phyloP scores from a whole-genome alignment of 1,140 invertebrate genomes.

The Ceratina calcarata region DNA sequence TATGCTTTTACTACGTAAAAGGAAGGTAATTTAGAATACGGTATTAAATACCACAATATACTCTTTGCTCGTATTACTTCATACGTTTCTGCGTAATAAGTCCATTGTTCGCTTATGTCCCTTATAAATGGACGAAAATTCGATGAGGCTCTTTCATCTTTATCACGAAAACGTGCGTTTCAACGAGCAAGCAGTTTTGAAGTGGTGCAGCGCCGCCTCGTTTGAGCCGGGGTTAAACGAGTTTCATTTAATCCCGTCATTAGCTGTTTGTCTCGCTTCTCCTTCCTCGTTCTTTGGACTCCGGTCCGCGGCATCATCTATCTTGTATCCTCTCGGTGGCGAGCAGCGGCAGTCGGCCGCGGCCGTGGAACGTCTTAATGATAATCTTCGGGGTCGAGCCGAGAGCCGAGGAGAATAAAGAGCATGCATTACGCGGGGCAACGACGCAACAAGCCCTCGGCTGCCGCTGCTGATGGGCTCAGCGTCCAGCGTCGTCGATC shows the following conservation, averaged over 20 bases:
- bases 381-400: slow-evolving; percentile 56
- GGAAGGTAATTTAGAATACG: no score
- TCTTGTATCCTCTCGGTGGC: slow-evolving; percentile 28
- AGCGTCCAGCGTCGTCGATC: neutral
- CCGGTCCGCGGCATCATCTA: slow-evolving; percentile 21
- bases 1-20: no score
- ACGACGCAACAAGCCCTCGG: neutral
- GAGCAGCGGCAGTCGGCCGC: slow-evolving; percentile 45
- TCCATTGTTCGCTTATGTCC: no score
- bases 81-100: no score
- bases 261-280: slow-evolving; percentile 23
- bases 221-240: slow-evolving; percentile 31
- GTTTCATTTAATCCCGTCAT: slow-evolving; percentile 47
- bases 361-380: slow-evolving; percentile 67
- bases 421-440: slow-evolving; percentile 19
- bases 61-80: no score
- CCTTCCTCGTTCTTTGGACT: slow-evolving; percentile 1
- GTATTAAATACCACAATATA: no score
- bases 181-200: neutral
- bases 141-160: no score
- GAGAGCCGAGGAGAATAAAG: slow-evolving; percentile 46
- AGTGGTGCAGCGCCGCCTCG: neutral
- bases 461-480: neutral
- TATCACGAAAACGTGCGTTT: no score
- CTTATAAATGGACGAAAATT: no score